Percentiles rank a stretch among this genome's conserved stretches.
These are phyloP conservation scores for Sebastes taczanowskii DNA, from an alignment of 2,797 vertebrate genomes.

Conservation along the genomic window DNA sequence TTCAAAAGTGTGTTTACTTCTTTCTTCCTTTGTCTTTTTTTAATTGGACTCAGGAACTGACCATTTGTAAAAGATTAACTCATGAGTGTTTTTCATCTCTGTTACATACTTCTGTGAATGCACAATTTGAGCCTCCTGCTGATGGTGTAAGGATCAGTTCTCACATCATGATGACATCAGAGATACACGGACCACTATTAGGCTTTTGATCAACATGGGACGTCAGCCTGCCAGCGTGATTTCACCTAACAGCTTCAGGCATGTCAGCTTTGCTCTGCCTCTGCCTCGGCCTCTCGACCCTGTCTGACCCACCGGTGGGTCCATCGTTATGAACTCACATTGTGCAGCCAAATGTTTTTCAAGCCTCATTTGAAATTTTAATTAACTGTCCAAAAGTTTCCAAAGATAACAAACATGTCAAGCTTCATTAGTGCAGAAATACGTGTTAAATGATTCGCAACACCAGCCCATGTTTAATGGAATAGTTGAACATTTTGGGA, in stretches of 20 bases:
- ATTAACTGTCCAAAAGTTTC: not conserved
- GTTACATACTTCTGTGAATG: not conserved
- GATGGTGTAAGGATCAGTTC: not conserved
- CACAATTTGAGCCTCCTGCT: not conserved
- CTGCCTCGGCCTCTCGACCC: not conserved
- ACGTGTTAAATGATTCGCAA: not conserved
- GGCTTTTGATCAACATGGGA: conserved; percentile 6
- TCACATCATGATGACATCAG: not conserved
- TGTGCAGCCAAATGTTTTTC: not conserved
- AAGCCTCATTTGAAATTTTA: conserved; percentile 8
- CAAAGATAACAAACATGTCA: not conserved
- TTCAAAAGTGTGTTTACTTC: not conserved
- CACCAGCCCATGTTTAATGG: not conserved
- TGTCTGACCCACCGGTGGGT: not conserved
- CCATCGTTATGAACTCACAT: not conserved
- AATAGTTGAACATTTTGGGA: not conserved
- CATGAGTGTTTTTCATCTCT: not conserved
- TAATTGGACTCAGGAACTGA: conserved; percentile 6
- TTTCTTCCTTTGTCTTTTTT: not conserved
- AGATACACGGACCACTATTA: not conserved
- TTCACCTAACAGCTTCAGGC: not conserved
- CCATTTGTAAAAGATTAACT: not conserved
- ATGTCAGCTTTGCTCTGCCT: conserved; percentile 1
- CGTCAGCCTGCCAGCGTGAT: not conserved
- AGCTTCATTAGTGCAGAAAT: not conserved